Evolutionary conservation across 2,888 invertebrate species (phyloP), one percentile per base, ranked within the genome.

Genomic region (Melinaea marsaeus): DNA sequence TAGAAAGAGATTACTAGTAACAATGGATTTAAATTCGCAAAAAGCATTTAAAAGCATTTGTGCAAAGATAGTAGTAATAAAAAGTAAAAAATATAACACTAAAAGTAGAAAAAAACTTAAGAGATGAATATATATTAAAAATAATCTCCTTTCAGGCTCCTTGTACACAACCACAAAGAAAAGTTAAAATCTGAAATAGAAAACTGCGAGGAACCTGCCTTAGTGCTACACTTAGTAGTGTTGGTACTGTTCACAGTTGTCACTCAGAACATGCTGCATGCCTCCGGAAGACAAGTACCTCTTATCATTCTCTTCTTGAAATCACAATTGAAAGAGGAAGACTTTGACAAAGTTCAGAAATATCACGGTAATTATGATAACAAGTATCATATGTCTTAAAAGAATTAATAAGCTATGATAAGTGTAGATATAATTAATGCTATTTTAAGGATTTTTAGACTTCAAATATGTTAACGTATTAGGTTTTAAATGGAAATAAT

Each of bases 281-380:
- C 97, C 13, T 98, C 98, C 35, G 99, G 99, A 0, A 94, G 97
- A 80, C 97, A 97, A 87, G 97, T 99, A 11, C 94, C 97, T 0
- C 91, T 94, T 22, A 93, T 99, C 71, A 91, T 98, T 56, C 79
- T 92, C 0, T 95, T 93, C 80, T 91, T 99, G 59, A 94, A 94
- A 69, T 89, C 92, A 33, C 93, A 94, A 72, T 83, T 98, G 58
- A 92, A 92, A 66, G 88, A 91, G 34, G 94, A 95, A 5, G 93
- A 95, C 63, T 92, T 92, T 77, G 80, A 91, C 1, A 85, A 92
- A 62, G 88, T 98, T 1, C 92, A 93, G 55, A 87, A 91, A 58
- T 96, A 94, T 84, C 96, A 98, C 90, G 97, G 97, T 97, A 86
- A 83, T 86, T 58, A 6, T 63, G 4, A 13, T 60, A 47, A 55